Evolutionary conservation across 2,888 invertebrate genomes (phyloP).

Genomic region (Drosophila recens): DNA sequence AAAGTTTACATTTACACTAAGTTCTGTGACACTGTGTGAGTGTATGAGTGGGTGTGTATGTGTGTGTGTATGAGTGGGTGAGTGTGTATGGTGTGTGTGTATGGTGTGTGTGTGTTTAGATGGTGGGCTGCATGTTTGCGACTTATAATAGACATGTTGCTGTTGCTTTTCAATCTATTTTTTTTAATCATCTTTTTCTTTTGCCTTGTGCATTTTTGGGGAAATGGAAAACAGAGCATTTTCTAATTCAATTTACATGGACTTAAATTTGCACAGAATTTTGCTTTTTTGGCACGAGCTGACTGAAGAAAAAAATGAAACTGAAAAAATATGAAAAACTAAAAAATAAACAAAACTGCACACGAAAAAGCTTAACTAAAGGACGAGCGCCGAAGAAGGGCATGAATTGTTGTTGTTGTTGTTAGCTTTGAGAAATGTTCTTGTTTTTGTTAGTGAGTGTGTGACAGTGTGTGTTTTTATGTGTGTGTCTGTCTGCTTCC

Average conservation of each 20-base stretch:
- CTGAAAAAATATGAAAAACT: constrained; percentile 20
- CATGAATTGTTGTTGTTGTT: constrained; percentile 4
- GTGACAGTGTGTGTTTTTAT: constrained; percentile 4
- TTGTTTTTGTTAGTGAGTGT: constrained; percentile 1
- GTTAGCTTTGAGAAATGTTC: constrained; percentile 25
- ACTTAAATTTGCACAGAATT: constrained; percentile 69
- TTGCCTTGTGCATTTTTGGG: not conserved
- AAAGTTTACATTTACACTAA: constrained; percentile 70
- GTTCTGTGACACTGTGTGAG: constrained; percentile 51
- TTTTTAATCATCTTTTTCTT: constrained; percentile 13
- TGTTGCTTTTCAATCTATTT: constrained; percentile 9
- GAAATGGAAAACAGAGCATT: not conserved
- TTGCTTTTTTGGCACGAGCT: constrained; percentile 76
- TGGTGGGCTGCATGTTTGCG: constrained; percentile 54
- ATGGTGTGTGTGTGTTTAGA: constrained; percentile 14
- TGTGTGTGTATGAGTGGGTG: constrained; percentile 13
- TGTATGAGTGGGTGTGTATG: constrained; percentile 28
- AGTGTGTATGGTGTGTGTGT: constrained; percentile 10
- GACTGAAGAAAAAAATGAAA: constrained; percentile 47
- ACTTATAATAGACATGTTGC: constrained; percentile 59
- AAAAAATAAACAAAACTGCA: constrained; percentile 44
- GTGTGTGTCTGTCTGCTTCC: constrained; percentile 13
- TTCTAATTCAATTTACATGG: constrained; percentile 45
- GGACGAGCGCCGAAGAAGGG: constrained; percentile 21
- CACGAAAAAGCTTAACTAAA: constrained; percentile 41